phyloP scores from a whole-genome alignment of 2,888 invertebrate genomes.

The Callimorpha dominula region DNA sequence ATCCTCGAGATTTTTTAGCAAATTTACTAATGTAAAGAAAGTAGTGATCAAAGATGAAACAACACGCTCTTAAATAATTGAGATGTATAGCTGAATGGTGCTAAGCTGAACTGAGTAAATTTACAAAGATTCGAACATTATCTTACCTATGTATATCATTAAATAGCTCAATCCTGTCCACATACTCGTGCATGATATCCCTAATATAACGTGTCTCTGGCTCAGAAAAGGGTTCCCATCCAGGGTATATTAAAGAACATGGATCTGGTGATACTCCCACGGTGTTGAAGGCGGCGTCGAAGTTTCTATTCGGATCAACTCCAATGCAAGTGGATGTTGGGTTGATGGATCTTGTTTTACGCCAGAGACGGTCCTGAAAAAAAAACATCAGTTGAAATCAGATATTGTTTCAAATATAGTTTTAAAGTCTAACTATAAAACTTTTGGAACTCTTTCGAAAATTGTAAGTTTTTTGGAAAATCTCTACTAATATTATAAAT shows the following conservation, averaged over 20 bases:
- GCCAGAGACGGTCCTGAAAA: conserved; percentile 85
- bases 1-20: no score
- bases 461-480: no score
- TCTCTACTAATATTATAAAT: no score
- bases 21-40: no score
- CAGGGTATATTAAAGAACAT: conserved; percentile 87
- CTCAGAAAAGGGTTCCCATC: conserved; percentile 87
- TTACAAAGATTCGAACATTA: neutral
- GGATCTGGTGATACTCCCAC: conserved; percentile 77
- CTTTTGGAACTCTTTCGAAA: no score
- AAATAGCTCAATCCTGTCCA: conserved; percentile 85
- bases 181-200: conserved; percentile 81
- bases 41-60: no score
- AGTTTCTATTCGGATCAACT: conserved; percentile 91
- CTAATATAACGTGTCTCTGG: conserved; percentile 87
- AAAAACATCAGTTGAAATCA: neutral
- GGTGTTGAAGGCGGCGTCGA: conserved; percentile 88
- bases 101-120: neutral
- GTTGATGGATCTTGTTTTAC: conserved; percentile 86
- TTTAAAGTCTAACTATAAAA: no score
- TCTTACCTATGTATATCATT: conserved; percentile 87
- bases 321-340: conserved; percentile 82
- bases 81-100: no score
- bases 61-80: no score
- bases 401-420: no score